Evolutionary conservation across 2,797 vertebrate species (phyloP).

Genomic region (Dendrocincla fuliginosa): DNA sequence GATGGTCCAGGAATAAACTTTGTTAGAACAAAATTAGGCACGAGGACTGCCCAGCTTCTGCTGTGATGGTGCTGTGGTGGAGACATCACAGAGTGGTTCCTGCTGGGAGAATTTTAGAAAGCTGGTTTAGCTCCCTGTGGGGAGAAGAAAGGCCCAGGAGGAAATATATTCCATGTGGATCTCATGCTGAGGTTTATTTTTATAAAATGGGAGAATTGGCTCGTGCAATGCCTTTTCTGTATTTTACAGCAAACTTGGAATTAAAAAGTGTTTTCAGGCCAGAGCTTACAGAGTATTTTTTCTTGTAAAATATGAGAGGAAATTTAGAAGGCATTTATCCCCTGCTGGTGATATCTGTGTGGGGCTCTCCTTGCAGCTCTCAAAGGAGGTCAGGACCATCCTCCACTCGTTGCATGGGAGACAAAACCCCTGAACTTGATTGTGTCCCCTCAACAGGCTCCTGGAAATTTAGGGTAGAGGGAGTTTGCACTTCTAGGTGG

Average conservation of each 20-base stretch:
- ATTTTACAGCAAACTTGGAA: background rate
- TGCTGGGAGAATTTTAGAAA: constrained; percentile 7
- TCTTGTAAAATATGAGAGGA: background rate
- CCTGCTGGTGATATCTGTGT: too few species aligned
- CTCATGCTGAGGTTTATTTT: constrained; percentile 1
- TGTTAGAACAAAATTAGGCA: background rate
- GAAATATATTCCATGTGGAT: background rate
- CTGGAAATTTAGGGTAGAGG: background rate
- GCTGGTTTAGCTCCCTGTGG: background rate
- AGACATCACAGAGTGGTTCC: background rate
- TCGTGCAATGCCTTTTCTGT: background rate
- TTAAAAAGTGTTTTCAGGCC: background rate
- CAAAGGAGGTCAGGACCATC: background rate
- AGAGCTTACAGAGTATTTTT: background rate
- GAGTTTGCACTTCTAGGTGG: background rate
- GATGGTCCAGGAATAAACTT: background rate
- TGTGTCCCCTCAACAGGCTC: background rate
- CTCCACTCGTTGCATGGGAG: background rate
- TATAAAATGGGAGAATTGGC: background rate
- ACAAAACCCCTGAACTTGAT: too few species aligned
- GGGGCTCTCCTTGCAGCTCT: background rate
- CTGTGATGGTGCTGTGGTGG: background rate
- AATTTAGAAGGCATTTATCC: background rate
- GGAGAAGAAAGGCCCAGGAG: background rate
- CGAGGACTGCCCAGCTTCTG: background rate